Percentiles rank a stretch among this genome's conserved stretches.
phyloP scores from a whole-genome alignment of 2,888 invertebrate species.

The Dusona sp. region DNA sequence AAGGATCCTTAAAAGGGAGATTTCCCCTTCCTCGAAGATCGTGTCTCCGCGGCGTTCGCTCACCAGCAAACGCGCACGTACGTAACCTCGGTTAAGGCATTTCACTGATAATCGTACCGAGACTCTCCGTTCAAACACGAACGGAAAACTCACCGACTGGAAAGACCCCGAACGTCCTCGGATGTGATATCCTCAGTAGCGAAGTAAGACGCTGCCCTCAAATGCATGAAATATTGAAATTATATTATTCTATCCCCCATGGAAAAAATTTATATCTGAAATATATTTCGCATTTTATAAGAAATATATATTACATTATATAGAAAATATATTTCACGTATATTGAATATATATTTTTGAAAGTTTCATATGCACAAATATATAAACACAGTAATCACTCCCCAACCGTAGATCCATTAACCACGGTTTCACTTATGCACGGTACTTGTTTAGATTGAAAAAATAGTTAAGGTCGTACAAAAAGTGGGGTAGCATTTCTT shows the following conservation, averaged over 20 bases:
- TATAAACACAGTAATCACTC: too few relatives aligned
- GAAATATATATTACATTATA: too few relatives aligned
- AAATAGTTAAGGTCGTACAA: too few relatives aligned
- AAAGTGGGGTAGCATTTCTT: too few relatives aligned
- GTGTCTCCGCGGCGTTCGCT: constrained; percentile 39
- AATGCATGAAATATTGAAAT: constrained; percentile 7
- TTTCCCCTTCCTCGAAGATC: neutral
- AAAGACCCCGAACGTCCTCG: constrained; percentile 4
- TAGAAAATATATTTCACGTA: too few relatives aligned
- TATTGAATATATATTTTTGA: too few relatives aligned
- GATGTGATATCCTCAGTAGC: constrained; percentile 1
- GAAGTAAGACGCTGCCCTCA: neutral
- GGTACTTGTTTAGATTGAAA: too few relatives aligned
- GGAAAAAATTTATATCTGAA: too few relatives aligned
- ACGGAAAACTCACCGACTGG: constrained; percentile 1
- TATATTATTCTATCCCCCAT: neutral
- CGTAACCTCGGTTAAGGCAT: constrained; percentile 38
- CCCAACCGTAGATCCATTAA: too few relatives aligned
- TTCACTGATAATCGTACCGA: constrained; percentile 36
- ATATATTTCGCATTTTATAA: too few relatives aligned
- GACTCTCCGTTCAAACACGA: constrained; percentile 19
- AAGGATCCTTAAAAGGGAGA: constrained; percentile 55
- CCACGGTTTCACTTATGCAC: too few relatives aligned
- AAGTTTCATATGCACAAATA: too few relatives aligned
- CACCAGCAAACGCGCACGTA: constrained; percentile 34